A percentile compares a stretch with the other conserved stretches of the same genome.
Conservation (phyloP, 2,888 invertebrate genomes). For the Drosophila affinis region DNA sequence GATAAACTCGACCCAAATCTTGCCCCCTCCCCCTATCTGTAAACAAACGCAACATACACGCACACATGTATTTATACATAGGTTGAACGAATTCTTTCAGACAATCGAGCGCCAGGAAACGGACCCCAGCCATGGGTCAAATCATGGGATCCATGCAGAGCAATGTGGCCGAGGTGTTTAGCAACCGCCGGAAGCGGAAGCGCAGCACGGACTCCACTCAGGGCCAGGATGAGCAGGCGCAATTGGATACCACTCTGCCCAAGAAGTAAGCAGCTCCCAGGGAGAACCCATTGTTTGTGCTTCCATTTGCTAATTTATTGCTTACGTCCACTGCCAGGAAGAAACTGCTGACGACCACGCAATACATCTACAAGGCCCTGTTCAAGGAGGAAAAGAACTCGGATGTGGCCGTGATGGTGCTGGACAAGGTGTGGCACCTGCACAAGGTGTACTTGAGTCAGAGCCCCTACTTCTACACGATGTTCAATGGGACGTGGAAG, state of each 20-base stretch:
- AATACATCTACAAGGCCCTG: constrained; percentile 91
- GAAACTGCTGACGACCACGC: constrained; percentile 89
- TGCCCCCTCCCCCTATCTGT: background rate
- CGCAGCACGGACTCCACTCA: constrained; percentile 80
- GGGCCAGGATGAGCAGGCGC: constrained; percentile 82
- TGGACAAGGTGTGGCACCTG: constrained; percentile 89
- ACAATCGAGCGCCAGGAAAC: background rate
- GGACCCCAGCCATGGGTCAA: constrained; percentile 83
- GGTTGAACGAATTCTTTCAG: background rate
- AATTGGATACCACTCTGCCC: constrained; percentile 83
- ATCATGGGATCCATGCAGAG: constrained; percentile 82
- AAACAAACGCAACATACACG: background rate
- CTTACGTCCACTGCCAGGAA: constrained; percentile 82
- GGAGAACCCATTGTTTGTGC: background rate
- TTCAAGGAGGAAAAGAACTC: constrained; percentile 90
- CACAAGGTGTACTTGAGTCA: constrained; percentile 92
- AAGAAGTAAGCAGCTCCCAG: constrained; percentile 85
- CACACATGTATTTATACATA: background rate
- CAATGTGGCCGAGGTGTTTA: constrained; percentile 84
- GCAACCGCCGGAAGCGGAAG: constrained; percentile 86
- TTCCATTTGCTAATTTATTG: background rate
- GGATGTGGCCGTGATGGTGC: constrained; percentile 89
- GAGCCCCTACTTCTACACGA: constrained; percentile 91
- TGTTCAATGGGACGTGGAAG: constrained; percentile 92
- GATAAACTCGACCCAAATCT: constrained; percentile 19